Evolutionary conservation across 1,140 invertebrate species (phyloP), one percentile per base, ranked within the genome.

Genomic region (Plutomurus gul): DNA sequence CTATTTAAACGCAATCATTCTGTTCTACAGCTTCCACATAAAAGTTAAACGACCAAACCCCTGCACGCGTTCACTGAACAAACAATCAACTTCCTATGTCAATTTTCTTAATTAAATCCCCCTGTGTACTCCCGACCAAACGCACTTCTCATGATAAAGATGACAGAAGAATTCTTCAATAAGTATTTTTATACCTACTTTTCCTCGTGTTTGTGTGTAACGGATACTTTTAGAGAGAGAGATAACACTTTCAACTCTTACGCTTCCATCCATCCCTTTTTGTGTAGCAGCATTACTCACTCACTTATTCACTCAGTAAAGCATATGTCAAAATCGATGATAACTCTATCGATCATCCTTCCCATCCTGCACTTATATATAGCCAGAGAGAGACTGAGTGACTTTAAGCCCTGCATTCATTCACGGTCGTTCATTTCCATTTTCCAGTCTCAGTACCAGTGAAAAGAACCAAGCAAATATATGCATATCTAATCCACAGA

Each of bases 301-400:
- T 65, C 56, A 33, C 22, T 60, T 30, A 65, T 30, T 51, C 25
- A 51, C n/a, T 65, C 36, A 65, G 56, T 65, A 33, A n/a, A 65
- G 56, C 56, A 65, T 65, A 65, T 65, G 56, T 65, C 56, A 65
- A 65, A 65, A 65, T 65, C 56, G 30, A 65, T 65, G 56, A 65
- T 65, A 65, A 65, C 56, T 65, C 56, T 65, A 65, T 65, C 56
- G 56, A 65, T 65, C 56, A 65, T 65, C 56, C 47, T 65, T 30
- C 27, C 36, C 56, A 30, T 65, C 13, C 30, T 33, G 27, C 25
- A 33, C 30, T 25, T 65, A 65, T 33, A 65, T 65, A 65, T 65
- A 65, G 56, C 56, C 4, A 65, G 3, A 11, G 49, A 65, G 30
- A 65, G 56, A 25, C 4, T 33, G 3, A 11, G 49, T 25, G 49